These are phyloP conservation scores for Aporophyla lueneburgensis DNA, from an alignment of 2,888 invertebrate species.

Conservation along the genomic window DNA sequence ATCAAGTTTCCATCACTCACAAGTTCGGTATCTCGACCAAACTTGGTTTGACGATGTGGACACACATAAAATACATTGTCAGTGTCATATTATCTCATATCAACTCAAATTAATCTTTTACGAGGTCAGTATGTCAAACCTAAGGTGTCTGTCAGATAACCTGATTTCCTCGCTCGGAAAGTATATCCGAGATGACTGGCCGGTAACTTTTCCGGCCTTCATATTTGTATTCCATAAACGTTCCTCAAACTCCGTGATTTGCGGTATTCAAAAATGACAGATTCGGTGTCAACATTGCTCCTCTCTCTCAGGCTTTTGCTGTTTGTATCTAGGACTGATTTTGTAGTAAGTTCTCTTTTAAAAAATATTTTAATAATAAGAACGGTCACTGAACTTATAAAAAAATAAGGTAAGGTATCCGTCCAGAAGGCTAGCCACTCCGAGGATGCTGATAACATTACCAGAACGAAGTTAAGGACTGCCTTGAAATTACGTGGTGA, in stretches of 20 bases:
- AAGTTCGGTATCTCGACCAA: conserved; percentile 31
- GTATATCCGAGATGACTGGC: conserved; percentile 2
- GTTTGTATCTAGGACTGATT: not conserved
- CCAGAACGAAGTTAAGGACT: conserved; percentile 75
- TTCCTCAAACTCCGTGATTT: conserved; percentile 40
- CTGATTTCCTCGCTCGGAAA: conserved; percentile 7
- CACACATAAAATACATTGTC: conserved; percentile 51
- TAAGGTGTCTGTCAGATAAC: conserved; percentile 12
- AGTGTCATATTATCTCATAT: conserved; percentile 42
- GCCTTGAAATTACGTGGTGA: conserved; percentile 71
- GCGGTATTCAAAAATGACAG: conserved; percentile 5
- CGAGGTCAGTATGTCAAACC: conserved; percentile 44
- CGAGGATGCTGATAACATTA: conserved; percentile 76
- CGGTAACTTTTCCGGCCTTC: conserved; percentile 1
- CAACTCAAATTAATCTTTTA: conserved; percentile 48
- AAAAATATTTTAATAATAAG: not conserved
- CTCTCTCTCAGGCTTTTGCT: not conserved
- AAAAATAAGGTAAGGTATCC: conserved; percentile 12
- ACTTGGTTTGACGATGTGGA: conserved; percentile 40
- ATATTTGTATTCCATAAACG: conserved; percentile 43
- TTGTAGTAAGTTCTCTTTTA: not conserved
- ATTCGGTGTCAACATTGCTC: not conserved
- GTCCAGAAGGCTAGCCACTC: conserved; percentile 22
- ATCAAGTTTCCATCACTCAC: conserved; percentile 10
- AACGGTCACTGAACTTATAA: conserved; percentile 9